Evolutionary conservation across 1,140 invertebrate genomes (phyloP).

Genomic region (Macrostomum lignano): DNA sequence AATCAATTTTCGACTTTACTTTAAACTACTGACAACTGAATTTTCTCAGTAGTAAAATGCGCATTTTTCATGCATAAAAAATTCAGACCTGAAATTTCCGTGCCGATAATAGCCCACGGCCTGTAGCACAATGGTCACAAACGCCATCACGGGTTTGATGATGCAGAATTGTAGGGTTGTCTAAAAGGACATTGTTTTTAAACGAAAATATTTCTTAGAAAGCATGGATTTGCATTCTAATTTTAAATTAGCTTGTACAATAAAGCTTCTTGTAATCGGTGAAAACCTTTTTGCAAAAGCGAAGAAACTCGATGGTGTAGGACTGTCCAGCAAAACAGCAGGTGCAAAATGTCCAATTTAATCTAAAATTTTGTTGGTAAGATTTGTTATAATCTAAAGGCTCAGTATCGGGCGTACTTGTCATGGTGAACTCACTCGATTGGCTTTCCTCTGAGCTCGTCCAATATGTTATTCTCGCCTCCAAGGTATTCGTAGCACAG

Average conservation of each 20-base stretch:
- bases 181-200: constrained; percentile 15
- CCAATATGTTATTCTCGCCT: constrained; percentile 96
- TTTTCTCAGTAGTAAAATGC: too few relatives aligned
- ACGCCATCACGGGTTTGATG: constrained; percentile 86
- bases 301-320: constrained; percentile 88
- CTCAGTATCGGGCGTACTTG: too few relatives aligned
- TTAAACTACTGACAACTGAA: too few relatives aligned
- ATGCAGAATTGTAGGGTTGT: constrained; percentile 94
- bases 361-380: too few relatives aligned
- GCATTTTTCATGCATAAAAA: too few relatives aligned
- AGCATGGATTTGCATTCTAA: too few relatives aligned
- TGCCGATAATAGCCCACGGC: constrained; percentile 55
- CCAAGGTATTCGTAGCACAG: constrained; percentile 88
- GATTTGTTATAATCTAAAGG: too few relatives aligned
- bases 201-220: background rate
- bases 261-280: too few relatives aligned
- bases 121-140: constrained; percentile 83
- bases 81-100: too few relatives aligned
- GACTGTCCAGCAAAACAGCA: constrained; percentile 80
- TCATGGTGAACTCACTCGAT: too few relatives aligned
- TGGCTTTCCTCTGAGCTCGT: constrained; percentile 81
- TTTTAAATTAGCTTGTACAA: too few relatives aligned
- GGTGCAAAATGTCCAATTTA: constrained; percentile 64
- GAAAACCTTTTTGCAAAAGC: constrained; percentile 61
- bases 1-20: too few relatives aligned